Conservation (phyloP, 1,140 invertebrate genomes). For the Drosophila guanche region DNA sequence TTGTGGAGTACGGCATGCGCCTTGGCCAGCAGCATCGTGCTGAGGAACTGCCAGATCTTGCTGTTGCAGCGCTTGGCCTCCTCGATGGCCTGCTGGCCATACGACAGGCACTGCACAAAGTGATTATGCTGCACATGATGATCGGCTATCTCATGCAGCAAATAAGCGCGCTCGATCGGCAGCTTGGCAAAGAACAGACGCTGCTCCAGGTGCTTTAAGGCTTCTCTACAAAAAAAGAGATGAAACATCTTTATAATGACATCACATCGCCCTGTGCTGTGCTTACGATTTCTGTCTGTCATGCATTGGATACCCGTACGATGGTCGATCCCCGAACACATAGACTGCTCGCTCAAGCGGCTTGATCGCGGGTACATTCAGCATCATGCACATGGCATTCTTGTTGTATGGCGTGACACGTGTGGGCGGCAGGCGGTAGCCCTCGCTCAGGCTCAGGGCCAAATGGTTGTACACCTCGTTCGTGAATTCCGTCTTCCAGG, state of each 20-base stretch:
- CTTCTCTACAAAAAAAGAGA: constrained; percentile 9
- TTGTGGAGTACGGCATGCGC: constrained; percentile 70
- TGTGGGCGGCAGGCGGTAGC: constrained; percentile 31
- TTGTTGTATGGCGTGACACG: constrained; percentile 53
- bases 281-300: constrained; percentile 27
- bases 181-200: constrained; percentile 61
- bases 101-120: constrained; percentile 54
- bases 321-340: constrained; percentile 67
- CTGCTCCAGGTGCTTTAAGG: constrained; percentile 36
- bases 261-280: not conserved
- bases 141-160: constrained; percentile 71
- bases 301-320: constrained; percentile 24
- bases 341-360: constrained; percentile 43
- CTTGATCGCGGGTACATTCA: constrained; percentile 37
- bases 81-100: constrained; percentile 49
- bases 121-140: constrained; percentile 51
- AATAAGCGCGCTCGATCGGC: constrained; percentile 69
- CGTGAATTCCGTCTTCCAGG: constrained; percentile 77
- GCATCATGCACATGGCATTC: constrained; percentile 56
- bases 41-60: constrained; percentile 66
- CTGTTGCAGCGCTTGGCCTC: constrained; percentile 59
- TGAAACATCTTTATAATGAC: not conserved
- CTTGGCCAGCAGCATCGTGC: constrained; percentile 66
- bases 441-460: constrained; percentile 60
- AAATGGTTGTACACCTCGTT: constrained; percentile 79